phyloP scores from a whole-genome alignment of 2,113 vertebrate species.

The Cebus imitator region DNA sequence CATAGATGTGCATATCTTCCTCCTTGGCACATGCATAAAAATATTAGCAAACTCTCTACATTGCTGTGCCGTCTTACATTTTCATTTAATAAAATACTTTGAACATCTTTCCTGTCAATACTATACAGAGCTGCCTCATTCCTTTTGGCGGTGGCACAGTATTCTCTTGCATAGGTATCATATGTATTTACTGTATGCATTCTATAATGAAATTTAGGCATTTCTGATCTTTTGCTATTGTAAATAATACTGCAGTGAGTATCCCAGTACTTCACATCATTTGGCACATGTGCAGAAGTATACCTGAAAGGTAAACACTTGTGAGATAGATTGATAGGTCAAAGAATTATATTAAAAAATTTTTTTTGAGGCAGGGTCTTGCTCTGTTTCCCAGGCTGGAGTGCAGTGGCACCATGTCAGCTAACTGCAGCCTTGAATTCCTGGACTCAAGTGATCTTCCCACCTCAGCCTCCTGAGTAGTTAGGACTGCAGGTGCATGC shows the following conservation, averaged over 20 bases:
- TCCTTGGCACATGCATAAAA: neutral
- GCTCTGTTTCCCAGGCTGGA: no score
- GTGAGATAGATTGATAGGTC: neutral
- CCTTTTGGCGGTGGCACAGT: neutral
- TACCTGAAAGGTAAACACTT: neutral
- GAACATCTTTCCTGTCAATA: neutral
- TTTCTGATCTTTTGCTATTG: neutral
- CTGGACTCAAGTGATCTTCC: no score
- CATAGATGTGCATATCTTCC: rapidly evolving
- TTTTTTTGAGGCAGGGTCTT: no score
- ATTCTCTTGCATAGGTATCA: no score
- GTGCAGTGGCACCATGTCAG: no score
- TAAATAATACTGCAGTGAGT: neutral
- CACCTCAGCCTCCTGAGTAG: no score
- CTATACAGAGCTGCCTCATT: neutral
- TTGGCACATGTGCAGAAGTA: neutral
- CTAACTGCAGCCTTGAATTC: no score
- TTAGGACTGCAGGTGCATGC: no score
- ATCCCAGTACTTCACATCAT: neutral
- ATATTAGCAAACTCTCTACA: no score
- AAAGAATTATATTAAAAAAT: neutral
- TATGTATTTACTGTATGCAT: neutral
- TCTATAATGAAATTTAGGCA: neutral
- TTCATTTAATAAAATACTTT: neutral
- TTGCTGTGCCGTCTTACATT: neutral